Base-by-base conservation (phyloP, 2,113 vertebrate species). In the Lasiurus borealis region DNA sequence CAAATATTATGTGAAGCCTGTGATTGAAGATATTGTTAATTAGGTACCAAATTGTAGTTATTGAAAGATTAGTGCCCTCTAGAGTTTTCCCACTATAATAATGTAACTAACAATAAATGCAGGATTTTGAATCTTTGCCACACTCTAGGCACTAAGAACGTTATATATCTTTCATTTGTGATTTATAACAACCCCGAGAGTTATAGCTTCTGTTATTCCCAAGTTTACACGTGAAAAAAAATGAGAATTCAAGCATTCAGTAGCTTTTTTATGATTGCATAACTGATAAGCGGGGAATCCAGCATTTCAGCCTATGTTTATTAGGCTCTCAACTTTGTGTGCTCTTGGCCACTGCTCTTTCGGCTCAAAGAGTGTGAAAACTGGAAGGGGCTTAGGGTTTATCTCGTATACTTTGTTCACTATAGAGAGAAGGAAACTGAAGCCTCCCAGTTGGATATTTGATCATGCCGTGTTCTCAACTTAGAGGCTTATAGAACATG, bases 81-180 rank as follows among this genome's bases (percentile, higher is more conserved):
- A 52, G 23, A 88, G 44, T 88, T 96, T 96, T 91, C 72, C 52
- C 77, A 23, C n/a, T 90, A 66, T 18, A 52, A 21, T 81, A 93
- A 64, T 87, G 25, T 76, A 69, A 80, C 68, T 95, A 85, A 46
- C 82, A 81, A 83, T 92, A 92, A 81, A 50, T 92, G 4, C 2
- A 66, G 90, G 93, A 13, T 62, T 69, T 31, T 84, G 84, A 59
- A 44, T 85, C 44, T 85, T 88, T 71, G 50, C 34, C 68, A 59
- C 6, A 71, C 18, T 93, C 10, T 77, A 66, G 46, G 54, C 71
- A 83, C 57, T 92, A 73, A 85, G 44, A 12, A 84, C 21, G 73
- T 84, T 86, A 76, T 75, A 8, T 83, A 77, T 85, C 18, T 23
- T 75, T 75, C 27, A 34, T 50, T 4, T 72, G 10, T 78, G 78